Conservation (phyloP, 2,888 invertebrate genomes). For the Drosophila heteroneura region DNA sequence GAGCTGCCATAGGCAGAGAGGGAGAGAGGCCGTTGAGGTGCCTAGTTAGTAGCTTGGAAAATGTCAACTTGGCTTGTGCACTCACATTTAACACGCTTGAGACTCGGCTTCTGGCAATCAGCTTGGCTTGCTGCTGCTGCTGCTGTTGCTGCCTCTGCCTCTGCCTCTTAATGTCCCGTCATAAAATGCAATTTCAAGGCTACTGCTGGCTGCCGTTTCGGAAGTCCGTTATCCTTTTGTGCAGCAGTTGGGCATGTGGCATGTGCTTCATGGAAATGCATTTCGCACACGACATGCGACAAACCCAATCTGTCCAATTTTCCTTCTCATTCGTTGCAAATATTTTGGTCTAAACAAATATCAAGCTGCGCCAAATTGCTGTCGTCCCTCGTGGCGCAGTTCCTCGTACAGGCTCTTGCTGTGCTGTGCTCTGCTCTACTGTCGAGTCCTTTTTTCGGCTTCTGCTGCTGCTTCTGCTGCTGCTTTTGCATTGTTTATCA, state of each 20-base stretch:
- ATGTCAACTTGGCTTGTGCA: conserved; percentile 64
- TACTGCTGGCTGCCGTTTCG: conserved; percentile 57
- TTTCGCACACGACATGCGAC: conserved; percentile 32
- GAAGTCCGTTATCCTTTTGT: conserved; percentile 55
- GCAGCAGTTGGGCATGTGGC: conserved; percentile 38
- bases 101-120: conserved; percentile 8
- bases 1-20: neutral
- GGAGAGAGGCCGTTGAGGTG: conserved; percentile 1
- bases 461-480: conserved; percentile 11
- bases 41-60: conserved; percentile 74
- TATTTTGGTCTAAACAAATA: conserved; percentile 66
- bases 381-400: conserved; percentile 18
- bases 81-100: conserved; percentile 62
- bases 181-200: conserved; percentile 77
- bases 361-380: conserved; percentile 65
- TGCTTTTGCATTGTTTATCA: conserved; percentile 57
- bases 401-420: conserved; percentile 56
- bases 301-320: conserved; percentile 24
- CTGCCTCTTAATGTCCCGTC: conserved; percentile 63
- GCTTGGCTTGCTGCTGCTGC: neutral
- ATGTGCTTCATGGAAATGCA: conserved; percentile 54
- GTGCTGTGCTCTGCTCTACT: conserved; percentile 1
- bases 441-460: neutral
- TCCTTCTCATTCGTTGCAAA: conserved; percentile 68
- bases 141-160: conserved; percentile 1